phyloP scores from a whole-genome alignment of 2,113 vertebrate genomes.

The Pterophyllum scalare region DNA sequence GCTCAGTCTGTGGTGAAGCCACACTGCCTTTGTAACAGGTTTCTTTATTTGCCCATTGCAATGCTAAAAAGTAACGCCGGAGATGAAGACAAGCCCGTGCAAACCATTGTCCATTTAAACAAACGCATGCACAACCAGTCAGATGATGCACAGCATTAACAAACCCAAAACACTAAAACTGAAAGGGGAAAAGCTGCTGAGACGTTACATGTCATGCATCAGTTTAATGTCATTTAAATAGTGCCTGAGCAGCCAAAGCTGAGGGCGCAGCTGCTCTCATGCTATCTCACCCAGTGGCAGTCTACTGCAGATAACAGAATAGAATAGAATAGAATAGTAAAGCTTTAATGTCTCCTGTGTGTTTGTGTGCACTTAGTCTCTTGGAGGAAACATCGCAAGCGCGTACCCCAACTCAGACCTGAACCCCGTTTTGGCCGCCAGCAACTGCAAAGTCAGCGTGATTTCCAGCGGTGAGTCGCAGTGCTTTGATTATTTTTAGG shows the following conservation, averaged over 20 bases:
- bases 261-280: neutral
- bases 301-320: neutral
- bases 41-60: no score
- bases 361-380: constrained; percentile 76
- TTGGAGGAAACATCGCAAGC: constrained; percentile 89
- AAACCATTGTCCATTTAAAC: no score
- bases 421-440: constrained; percentile 88
- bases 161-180: neutral
- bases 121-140: neutral
- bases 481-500: neutral
- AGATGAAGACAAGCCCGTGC: no score
- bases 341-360: neutral
- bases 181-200: neutral
- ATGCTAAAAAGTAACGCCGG: no score
- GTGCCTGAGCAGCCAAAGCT: neutral
- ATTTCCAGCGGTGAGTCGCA: constrained; percentile 81
- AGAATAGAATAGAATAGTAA: neutral
- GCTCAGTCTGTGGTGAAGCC: no score
- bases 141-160: neutral
- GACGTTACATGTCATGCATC: neutral
- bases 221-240: neutral
- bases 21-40: no score
- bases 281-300: neutral
- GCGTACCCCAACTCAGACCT: constrained; percentile 90
- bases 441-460: constrained; percentile 82